Evolutionary conservation across 2,888 invertebrate species (phyloP).

Genomic region (Lymantria dispar): DNA sequence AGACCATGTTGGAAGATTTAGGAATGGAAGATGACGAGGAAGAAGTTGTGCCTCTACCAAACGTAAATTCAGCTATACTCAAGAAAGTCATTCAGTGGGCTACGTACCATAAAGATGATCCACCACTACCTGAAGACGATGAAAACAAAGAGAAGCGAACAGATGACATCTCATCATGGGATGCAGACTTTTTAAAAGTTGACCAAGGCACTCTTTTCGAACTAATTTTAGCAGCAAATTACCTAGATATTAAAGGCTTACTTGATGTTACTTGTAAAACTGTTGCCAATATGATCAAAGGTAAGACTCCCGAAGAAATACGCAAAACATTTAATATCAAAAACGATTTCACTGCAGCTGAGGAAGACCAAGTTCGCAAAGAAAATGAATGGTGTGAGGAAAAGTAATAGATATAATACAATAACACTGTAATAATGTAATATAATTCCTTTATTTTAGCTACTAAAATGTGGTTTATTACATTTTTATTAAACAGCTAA

Average conservation of each 20-base stretch:
- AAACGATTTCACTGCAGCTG: constrained; percentile 97
- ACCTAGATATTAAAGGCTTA: constrained; percentile 96
- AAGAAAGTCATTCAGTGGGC: constrained; percentile 97
- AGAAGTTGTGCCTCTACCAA: constrained; percentile 97
- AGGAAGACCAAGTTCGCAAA: constrained; percentile 98
- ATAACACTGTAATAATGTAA: too few relatives aligned
- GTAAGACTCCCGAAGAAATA: constrained; percentile 98
- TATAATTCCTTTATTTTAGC: too few relatives aligned
- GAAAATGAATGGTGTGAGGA: constrained; percentile 98
- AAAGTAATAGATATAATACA: constrained; percentile 74
- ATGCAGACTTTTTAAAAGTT: constrained; percentile 99
- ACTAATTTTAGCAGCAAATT: constrained; percentile 97
- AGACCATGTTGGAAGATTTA: constrained; percentile 98
- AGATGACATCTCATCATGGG: constrained; percentile 99
- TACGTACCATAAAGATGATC: constrained; percentile 97
- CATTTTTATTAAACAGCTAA: not conserved
- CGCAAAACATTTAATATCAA: constrained; percentile 98
- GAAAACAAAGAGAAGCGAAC: constrained; percentile 99
- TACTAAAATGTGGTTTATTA: too few relatives aligned
- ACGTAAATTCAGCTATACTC: constrained; percentile 98
- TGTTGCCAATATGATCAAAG: constrained; percentile 99
- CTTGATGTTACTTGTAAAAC: constrained; percentile 99
- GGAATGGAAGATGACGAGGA: constrained; percentile 96
- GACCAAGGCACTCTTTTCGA: constrained; percentile 98
- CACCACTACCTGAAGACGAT: constrained; percentile 97